Evolutionary conservation across 2,797 vertebrate species (phyloP).

Genomic region (Pangasius larnaudii): DNA sequence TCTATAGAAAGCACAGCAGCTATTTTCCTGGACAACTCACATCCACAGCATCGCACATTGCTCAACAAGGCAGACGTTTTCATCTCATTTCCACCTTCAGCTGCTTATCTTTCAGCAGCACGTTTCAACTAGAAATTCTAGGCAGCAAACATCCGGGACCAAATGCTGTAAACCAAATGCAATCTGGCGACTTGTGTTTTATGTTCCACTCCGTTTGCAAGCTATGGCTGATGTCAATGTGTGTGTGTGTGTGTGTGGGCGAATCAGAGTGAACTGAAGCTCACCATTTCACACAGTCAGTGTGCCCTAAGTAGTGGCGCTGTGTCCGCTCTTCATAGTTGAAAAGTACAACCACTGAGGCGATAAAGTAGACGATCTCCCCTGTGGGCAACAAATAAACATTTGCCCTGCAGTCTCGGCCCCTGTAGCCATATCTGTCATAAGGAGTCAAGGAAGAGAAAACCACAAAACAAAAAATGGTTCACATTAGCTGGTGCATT

Average conservation of each 20-base stretch:
- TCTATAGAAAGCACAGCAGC: not conserved
- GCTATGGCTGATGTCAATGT: not conserved
- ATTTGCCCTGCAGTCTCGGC: conserved; percentile 94
- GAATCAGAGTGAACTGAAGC: conserved; percentile 41
- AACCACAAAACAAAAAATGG: not conserved
- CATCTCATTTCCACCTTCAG: conserved; percentile 9
- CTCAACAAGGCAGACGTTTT: not conserved
- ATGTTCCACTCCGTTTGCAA: not conserved
- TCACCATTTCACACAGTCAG: conserved; percentile 97
- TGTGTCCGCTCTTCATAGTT: conserved; percentile 95
- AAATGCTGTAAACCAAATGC: not conserved
- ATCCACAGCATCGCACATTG: not conserved
- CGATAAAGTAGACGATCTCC: conserved; percentile 96
- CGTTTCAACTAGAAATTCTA: not conserved
- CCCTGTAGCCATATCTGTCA: conserved; percentile 92
- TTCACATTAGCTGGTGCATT: not conserved
- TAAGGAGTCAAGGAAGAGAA: conserved; percentile 64
- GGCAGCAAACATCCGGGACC: not conserved
- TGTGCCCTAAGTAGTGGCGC: conserved; percentile 94
- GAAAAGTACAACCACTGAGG: conserved; percentile 93
- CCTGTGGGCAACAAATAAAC: conserved; percentile 95
- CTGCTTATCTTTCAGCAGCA: not conserved
- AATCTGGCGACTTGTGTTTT: not conserved
- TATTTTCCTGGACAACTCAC: not conserved
- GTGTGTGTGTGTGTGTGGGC: not conserved